These are phyloP conservation scores for Equus quagga DNA, from an alignment of 2,113 vertebrate genomes.

Conservation along the genomic window DNA sequence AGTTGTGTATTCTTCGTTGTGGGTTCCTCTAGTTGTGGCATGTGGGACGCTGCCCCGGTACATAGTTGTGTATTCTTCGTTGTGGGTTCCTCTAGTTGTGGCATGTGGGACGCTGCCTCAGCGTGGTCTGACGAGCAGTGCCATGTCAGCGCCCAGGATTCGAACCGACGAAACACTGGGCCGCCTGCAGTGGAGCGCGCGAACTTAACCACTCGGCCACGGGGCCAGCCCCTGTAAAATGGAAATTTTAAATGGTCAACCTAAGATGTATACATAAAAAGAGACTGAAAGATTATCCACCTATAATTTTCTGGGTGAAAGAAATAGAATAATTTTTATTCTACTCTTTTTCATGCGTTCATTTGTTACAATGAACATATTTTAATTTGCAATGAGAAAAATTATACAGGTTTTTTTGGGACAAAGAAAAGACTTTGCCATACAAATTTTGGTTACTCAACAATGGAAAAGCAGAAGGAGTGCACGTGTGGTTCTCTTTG, in stretches of 20 bases:
- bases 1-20: too few species aligned
- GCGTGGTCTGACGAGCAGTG: too few species aligned
- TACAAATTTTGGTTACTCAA: background rate
- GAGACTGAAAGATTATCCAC: background rate
- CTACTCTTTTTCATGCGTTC: background rate
- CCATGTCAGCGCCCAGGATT: too few species aligned
- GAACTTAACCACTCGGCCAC: too few species aligned
- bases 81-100: too few species aligned
- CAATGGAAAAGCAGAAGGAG: background rate
- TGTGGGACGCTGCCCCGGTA: too few species aligned
- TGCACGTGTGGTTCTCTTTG: background rate
- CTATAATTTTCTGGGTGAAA: background rate
- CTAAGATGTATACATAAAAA: background rate
- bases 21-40: too few species aligned
- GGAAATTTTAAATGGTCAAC: background rate
- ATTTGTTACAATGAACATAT: background rate
- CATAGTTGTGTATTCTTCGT: too few species aligned
- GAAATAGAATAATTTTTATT: background rate
- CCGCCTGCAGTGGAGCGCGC: too few species aligned
- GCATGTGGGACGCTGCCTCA: too few species aligned
- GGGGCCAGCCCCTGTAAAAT: background rate
- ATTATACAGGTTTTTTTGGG: background rate
- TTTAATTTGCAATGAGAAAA: constrained; percentile 30
- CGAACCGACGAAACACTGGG: too few species aligned
- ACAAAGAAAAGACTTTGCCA: background rate